Conservation (phyloP, 2,113 vertebrate genomes). For the Salminus brasiliensis region DNA sequence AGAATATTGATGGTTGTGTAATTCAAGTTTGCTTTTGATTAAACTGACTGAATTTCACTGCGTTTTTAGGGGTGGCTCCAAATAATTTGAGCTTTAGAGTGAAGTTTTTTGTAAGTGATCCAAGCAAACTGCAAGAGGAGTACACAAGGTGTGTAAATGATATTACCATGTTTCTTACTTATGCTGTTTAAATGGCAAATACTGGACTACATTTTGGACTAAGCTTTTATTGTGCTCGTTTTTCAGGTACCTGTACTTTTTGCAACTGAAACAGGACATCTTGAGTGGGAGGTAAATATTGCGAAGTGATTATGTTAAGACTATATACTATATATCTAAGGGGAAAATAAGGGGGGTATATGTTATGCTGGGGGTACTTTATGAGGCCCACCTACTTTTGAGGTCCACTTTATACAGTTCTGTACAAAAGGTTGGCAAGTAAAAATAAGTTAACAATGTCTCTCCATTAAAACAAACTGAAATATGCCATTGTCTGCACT, state of each 20-base stretch:
- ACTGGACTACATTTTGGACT: background rate
- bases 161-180: too few species aligned
- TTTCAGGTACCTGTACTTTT: slow-evolving; percentile 96
- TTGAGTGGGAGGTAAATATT: slow-evolving; percentile 89
- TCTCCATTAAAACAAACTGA: too few species aligned
- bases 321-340: too few species aligned
- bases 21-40: background rate
- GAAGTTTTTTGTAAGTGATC: slow-evolving; percentile 97
- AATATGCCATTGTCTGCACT: too few species aligned
- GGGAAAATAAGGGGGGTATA: too few species aligned
- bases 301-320: background rate
- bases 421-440: too few species aligned
- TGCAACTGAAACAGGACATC: slow-evolving; percentile 97
- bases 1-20: background rate
- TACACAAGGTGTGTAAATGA: slow-evolving; percentile 88
- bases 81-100: slow-evolving; percentile 96
- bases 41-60: background rate
- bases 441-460: too few species aligned
- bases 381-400: too few species aligned
- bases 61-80: slow-evolving; percentile 87
- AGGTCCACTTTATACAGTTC: too few species aligned
- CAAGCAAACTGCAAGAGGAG: slow-evolving; percentile 96
- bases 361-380: too few species aligned
- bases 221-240: slow-evolving; percentile 36
- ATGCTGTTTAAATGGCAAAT: background rate